Evolutionary conservation across 2,797 vertebrate species (phyloP).

Genomic region (Fundulus diaphanus): DNA sequence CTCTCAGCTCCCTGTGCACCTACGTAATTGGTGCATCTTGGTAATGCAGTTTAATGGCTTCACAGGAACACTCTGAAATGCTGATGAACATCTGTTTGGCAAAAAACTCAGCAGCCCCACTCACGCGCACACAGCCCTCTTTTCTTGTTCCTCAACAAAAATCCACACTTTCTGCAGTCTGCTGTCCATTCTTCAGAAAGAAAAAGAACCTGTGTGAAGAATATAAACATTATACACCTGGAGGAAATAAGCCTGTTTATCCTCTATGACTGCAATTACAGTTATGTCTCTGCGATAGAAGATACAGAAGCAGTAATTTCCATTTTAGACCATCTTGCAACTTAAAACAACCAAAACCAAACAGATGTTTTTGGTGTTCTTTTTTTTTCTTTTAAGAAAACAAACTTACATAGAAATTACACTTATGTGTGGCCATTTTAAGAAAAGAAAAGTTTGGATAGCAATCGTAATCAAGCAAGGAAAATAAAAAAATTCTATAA

Average conservation of each 20-base stretch:
- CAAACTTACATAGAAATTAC: no score
- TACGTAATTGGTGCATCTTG: constrained; percentile 71
- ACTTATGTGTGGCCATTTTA: no score
- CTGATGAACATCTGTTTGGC: constrained; percentile 81
- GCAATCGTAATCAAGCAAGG: no score
- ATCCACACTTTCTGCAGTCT: constrained; percentile 6
- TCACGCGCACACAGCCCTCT: background rate
- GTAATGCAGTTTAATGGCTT: constrained; percentile 76
- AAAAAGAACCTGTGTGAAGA: constrained; percentile 20
- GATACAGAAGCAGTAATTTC: constrained; percentile 19
- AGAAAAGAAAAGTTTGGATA: no score
- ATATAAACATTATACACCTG: constrained; percentile 30
- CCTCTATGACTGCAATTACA: constrained; percentile 43
- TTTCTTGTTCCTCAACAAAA: constrained; percentile 16
- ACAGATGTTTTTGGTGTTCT: constrained; percentile 4
- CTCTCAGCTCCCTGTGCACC: constrained; percentile 47
- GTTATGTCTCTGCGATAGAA: constrained; percentile 16
- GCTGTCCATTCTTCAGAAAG: constrained; percentile 11
- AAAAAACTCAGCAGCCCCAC: constrained; percentile 30
- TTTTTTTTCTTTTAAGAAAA: background rate
- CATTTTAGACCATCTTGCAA: constrained; percentile 26
- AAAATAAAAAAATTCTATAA: no score
- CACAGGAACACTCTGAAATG: constrained; percentile 75
- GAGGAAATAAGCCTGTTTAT: constrained; percentile 27
- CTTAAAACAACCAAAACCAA: constrained; percentile 11